These are phyloP conservation scores for Protobothrops mucrosquamatus DNA, from an alignment of 2,113 vertebrate genomes.

Conservation along the genomic window DNA sequence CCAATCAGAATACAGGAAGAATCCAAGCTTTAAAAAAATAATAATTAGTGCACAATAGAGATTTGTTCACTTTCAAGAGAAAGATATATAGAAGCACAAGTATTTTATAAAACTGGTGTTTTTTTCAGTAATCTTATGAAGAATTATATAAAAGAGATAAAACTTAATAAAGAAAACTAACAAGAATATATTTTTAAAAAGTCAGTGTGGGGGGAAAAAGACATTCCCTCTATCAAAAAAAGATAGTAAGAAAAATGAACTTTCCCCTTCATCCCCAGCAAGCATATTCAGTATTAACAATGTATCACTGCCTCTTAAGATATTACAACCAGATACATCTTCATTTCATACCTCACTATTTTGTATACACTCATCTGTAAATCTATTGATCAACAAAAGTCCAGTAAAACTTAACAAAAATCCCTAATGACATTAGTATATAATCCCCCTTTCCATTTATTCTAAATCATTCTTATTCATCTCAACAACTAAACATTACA, in stretches of 20 bases:
- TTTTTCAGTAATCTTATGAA: not conserved
- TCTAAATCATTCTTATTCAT: not conserved
- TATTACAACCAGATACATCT: not conserved
- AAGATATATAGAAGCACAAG: not conserved
- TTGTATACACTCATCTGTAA: not conserved
- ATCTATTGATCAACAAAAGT: not conserved
- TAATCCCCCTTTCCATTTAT: not conserved
- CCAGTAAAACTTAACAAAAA: not conserved
- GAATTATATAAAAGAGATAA: not conserved
- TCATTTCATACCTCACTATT: not conserved
- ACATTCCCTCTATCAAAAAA: not conserved
- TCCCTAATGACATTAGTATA: not conserved
- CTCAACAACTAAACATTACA: not conserved
- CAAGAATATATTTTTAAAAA: not conserved
- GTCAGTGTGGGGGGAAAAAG: not conserved
- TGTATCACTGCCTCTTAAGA: not conserved
- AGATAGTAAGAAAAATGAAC: not conserved
- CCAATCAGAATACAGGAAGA: not conserved
- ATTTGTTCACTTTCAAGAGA: not conserved
- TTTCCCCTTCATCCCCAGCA: not conserved
- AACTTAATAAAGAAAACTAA: not conserved
- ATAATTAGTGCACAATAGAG: not conserved
- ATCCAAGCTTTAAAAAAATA: conserved; percentile 29
- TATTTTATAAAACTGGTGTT: accelerated
- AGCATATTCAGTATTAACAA: not conserved